Evolutionary conservation across 2,888 invertebrate genomes (phyloP), one percentile per base, ranked within the genome.

Genomic region (Caenorhabditis japonica): DNA sequence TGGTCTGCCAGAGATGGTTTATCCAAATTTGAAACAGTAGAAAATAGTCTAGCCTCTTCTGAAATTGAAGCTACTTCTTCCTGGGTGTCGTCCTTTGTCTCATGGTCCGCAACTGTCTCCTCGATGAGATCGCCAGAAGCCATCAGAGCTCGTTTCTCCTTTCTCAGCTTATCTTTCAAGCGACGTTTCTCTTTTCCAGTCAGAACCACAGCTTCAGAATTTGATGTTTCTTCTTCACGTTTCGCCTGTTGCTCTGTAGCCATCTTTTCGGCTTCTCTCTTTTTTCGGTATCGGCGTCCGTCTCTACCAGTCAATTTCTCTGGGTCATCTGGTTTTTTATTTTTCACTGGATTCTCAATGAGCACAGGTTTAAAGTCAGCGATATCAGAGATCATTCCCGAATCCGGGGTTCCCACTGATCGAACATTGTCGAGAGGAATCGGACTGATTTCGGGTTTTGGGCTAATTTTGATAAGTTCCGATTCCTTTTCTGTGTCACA

Each of bases 181-280:
- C 66, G 41, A 2, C 66, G 15, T 12, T 51, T 56, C 21, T 66
- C 66, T n/a, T 66, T 66, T 38, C 66, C 66, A 25, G 56, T 56
- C n/a, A 21, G 12, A 5, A 13, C 34, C 17, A 8, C 27, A 3
- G 30, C 5, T 19, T 53, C 43, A 0, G n/a, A 5, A 13, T 15
- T 27, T 0, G 17, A n/a, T n/a, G 27, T n/a, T 10, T 21, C 17
- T 3, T 47, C 34, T 5, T 34, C 30, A 12, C 30, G 17, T 5
- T 47, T 30, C 1, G 7, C 4, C 12, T 55, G 1, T 8, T 55
- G 34, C 7, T 36, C 36, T 3, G 10, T 13, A 17, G 27, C 36
- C 21, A 46, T 4, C 27, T 46, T 36, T 5, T 62, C 62, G 1
- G 62, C 62, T 21, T 66, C 66, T 12, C 47, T 30, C 8, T 51